Conservation (phyloP, 2,113 vertebrate species). For the Pomatorhinus ruficollis region DNA sequence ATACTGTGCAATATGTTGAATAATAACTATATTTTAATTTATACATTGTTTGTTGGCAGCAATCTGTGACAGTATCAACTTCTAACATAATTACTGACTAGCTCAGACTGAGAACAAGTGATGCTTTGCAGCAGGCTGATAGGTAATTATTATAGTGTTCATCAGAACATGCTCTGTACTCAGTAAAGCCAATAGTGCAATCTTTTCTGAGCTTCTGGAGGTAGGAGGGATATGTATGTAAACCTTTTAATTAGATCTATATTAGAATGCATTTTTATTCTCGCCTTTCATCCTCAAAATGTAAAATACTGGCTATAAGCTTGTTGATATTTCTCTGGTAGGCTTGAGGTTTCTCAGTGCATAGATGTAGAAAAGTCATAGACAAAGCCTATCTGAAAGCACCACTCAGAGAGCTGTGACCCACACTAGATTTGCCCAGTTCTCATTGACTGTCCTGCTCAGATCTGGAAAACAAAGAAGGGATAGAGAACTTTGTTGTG, state of each 20-base stretch:
- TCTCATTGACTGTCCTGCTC: not conserved
- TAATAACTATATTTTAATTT: not conserved
- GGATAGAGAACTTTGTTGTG: not conserved
- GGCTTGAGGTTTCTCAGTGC: not conserved
- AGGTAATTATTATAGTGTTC: not conserved
- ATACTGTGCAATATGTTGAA: not conserved
- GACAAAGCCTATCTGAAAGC: not conserved
- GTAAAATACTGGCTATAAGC: not conserved
- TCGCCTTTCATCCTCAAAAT: not conserved
- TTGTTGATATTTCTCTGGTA: not conserved
- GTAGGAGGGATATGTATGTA: not conserved
- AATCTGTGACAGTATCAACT: not conserved
- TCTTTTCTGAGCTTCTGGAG: not conserved
- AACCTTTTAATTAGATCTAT: not conserved
- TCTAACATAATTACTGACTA: not conserved
- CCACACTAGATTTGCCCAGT: not conserved
- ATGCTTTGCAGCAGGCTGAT: not conserved
- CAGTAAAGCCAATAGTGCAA: not conserved
- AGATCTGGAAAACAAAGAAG: not conserved
- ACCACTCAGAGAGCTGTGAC: rapidly evolving
- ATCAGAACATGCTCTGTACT: not conserved
- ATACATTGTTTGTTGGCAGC: not conserved
- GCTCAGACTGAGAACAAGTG: not conserved
- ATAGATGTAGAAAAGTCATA: not conserved
- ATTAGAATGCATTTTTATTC: not conserved